These are phyloP conservation scores for Neomicropteryx cornuta DNA, from an alignment of 1,140 invertebrate genomes.

Conservation along the genomic window DNA sequence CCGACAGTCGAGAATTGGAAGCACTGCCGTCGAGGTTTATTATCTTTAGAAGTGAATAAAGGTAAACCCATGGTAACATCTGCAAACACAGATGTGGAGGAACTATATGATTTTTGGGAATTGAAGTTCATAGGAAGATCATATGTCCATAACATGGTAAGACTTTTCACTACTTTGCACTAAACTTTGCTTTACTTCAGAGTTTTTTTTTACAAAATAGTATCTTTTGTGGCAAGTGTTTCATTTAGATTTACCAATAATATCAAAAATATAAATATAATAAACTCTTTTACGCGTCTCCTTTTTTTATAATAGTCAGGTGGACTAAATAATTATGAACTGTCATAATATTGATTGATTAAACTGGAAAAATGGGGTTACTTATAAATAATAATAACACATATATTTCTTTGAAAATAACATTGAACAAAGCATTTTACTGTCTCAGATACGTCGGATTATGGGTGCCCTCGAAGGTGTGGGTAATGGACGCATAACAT, in stretches of 20 bases:
- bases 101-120: conserved; percentile 50
- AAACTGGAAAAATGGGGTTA: no score
- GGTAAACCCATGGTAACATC: conserved; percentile 30
- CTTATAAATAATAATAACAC: no score
- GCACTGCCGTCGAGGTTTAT: conserved; percentile 36
- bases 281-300: no score
- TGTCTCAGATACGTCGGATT: conserved; percentile 57
- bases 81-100: conserved; percentile 21
- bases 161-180: no score
- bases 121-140: conserved; percentile 45
- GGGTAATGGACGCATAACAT: conserved; percentile 43
- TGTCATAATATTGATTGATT: no score
- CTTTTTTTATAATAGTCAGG: no score
- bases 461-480: conserved; percentile 49
- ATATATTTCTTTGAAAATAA: no score
- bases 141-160: conserved; percentile 68
- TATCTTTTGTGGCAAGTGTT: no score
- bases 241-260: no score
- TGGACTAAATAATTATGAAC: no score
- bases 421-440: conserved; percentile 15
- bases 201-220: conserved; percentile 1
- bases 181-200: background rate
- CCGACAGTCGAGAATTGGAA: conserved; percentile 27
- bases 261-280: no score
- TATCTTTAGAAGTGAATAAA: conserved; percentile 36